Conservation (phyloP, 2,113 vertebrate genomes). For the Promerops cafer region DNA sequence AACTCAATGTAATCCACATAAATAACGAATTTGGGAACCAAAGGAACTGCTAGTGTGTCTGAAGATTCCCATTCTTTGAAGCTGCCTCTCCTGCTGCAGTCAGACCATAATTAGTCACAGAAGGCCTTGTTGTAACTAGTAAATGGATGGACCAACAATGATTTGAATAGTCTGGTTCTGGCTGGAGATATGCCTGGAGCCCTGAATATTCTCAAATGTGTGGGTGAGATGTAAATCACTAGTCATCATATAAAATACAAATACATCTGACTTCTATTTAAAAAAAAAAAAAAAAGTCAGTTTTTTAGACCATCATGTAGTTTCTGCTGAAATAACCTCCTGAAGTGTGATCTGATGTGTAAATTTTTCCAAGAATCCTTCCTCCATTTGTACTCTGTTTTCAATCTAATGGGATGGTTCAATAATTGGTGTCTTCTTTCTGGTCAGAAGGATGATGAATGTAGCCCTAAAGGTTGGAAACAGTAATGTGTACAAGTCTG, state of each 20-base stretch:
- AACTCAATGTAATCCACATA: conserved; percentile 47
- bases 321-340: background rate
- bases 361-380: background rate
- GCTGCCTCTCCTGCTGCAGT: conserved; percentile 35
- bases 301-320: background rate
- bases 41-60: background rate
- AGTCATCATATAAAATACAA: conserved; percentile 25
- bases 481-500: background rate
- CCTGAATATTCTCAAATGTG: conserved; percentile 1
- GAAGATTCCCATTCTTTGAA: conserved; percentile 40
- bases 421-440: conserved; percentile 7
- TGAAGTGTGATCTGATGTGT: background rate
- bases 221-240: conserved; percentile 28
- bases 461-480: conserved; percentile 36
- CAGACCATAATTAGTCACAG: conserved; percentile 46
- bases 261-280: conserved; percentile 14
- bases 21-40: conserved; percentile 34
- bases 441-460: conserved; percentile 26
- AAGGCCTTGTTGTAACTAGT: conserved; percentile 8
- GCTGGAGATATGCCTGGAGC: background rate
- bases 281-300: background rate
- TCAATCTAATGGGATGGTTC: background rate
- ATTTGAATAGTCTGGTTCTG: conserved; percentile 9
- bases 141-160: conserved; percentile 20
- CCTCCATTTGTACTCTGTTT: background rate